phyloP scores from a whole-genome alignment of 2,888 invertebrate genomes.

The Tachina lurida region DNA sequence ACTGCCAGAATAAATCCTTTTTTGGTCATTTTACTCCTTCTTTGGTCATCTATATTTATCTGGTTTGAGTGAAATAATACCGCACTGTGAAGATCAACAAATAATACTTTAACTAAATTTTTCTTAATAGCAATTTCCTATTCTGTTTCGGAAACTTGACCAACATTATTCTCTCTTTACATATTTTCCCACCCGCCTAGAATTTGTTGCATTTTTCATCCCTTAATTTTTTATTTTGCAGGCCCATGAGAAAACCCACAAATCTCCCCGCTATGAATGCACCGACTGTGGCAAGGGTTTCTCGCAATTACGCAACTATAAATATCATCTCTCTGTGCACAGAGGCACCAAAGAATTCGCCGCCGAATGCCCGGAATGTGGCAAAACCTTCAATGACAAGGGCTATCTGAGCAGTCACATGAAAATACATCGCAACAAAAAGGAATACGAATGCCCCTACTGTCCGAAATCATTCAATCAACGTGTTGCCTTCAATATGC shows the following conservation, averaged over 20 bases:
- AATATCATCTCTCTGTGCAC: conserved; percentile 92
- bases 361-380: conserved; percentile 88
- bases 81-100: too few species aligned
- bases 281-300: conserved; percentile 91
- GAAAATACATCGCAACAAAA: conserved; percentile 92
- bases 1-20: too few species aligned
- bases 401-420: conserved; percentile 93
- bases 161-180: not conserved
- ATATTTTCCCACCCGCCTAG: not conserved
- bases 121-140: too few species aligned
- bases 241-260: conserved; percentile 82
- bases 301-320: conserved; percentile 92
- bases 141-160: too few species aligned
- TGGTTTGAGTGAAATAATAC: too few species aligned
- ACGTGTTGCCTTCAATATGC: conserved; percentile 94
- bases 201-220: not conserved
- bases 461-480: conserved; percentile 94
- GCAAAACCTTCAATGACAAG: conserved; percentile 92
- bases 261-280: conserved; percentile 86
- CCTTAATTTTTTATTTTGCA: conserved; percentile 72
- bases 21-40: too few species aligned
- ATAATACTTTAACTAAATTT: too few species aligned
- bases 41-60: too few species aligned
- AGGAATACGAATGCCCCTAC: conserved; percentile 91
- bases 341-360: conserved; percentile 93